phyloP scores from a whole-genome alignment of 2,113 vertebrate genomes.

The Forbesichthys papilliferus region DNA sequence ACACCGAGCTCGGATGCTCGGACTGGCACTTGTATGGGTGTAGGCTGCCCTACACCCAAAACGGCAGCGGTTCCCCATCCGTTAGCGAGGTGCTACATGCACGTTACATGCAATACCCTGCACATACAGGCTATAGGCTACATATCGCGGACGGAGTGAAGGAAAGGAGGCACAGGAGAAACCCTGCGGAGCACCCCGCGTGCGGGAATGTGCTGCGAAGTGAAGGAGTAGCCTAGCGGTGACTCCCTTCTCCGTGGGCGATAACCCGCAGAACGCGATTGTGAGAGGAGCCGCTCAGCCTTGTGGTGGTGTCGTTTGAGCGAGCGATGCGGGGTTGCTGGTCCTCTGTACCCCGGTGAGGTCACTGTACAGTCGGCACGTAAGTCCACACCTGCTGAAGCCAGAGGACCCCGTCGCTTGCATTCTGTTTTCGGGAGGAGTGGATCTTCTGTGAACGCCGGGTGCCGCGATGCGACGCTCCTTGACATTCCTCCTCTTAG shows the following conservation, averaged over 20 bases:
- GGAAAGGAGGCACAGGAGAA: constrained; percentile 13
- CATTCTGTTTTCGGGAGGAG: constrained; percentile 14
- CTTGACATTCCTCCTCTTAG: constrained; percentile 35
- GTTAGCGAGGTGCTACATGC: constrained; percentile 14
- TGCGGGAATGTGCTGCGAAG: too few species aligned
- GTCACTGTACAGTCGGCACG: neutral
- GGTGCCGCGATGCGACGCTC: constrained; percentile 43
- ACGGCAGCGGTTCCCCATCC: constrained; percentile 61
- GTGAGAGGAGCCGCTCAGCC: constrained; percentile 3
- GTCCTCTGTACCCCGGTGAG: constrained; percentile 4
- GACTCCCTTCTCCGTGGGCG: too few species aligned
- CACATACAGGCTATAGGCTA: constrained; percentile 24
- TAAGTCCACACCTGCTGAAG: constrained; percentile 13
- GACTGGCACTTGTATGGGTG: neutral
- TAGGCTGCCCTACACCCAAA: constrained; percentile 24
- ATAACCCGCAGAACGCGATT: too few species aligned
- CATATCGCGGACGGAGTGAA: constrained; percentile 9
- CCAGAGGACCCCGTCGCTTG: neutral
- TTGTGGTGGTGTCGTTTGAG: neutral
- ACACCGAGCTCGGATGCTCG: too few species aligned
- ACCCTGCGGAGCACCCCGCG: neutral
- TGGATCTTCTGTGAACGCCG: constrained; percentile 20
- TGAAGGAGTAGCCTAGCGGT: too few species aligned
- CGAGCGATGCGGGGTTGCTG: too few species aligned
- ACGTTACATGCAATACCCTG: constrained; percentile 22